Percentiles rank a stretch among this genome's conserved stretches.
Evolutionary conservation across 2,797 vertebrate genomes (phyloP).

Genomic region (Ficedula albicollis): DNA sequence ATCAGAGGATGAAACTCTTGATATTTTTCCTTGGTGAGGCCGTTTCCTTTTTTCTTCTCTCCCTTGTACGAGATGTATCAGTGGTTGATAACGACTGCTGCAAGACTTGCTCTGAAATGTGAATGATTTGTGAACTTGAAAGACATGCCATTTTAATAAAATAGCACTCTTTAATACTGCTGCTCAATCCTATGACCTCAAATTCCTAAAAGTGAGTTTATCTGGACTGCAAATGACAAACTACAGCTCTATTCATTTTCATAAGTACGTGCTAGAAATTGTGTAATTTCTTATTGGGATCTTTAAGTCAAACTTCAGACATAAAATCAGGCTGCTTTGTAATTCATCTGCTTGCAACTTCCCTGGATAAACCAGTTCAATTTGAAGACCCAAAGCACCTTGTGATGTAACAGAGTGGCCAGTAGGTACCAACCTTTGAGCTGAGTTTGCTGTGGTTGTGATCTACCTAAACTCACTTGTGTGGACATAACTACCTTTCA

Average conservation of each 20-base stretch:
- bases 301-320: background rate
- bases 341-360: background rate
- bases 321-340: background rate
- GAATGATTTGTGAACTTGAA: constrained; percentile 5
- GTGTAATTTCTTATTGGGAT: background rate
- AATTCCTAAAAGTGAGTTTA: background rate
- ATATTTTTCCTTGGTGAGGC: background rate
- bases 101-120: constrained; percentile 33
- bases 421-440: background rate
- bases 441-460: background rate
- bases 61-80: background rate
- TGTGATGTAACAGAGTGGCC: background rate
- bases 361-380: background rate
- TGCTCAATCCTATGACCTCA: background rate
- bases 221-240: constrained; percentile 8
- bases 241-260: background rate
- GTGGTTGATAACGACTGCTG: background rate
- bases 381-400: background rate
- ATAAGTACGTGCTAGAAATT: background rate
- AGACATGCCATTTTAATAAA: background rate
- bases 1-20: constrained; percentile 8
- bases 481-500: background rate
- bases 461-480: background rate
- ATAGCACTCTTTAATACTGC: background rate
- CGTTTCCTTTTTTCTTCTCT: background rate